Base-by-base conservation (phyloP, 2,797 vertebrate genomes). In the Sebastes steindachneri region DNA sequence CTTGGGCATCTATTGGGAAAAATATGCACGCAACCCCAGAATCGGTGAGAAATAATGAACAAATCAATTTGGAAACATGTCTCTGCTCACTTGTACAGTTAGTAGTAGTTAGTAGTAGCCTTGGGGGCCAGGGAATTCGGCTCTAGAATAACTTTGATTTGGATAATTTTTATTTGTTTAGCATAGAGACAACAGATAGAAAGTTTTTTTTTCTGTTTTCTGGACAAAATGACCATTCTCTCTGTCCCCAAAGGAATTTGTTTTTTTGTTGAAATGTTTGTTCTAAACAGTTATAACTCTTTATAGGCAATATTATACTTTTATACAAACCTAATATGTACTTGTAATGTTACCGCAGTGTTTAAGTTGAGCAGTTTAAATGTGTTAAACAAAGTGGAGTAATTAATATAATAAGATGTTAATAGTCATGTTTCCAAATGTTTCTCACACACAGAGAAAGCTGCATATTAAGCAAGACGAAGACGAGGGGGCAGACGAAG, bases 381-480 rank as follows among this genome's bases (percentile, higher is more conserved):
- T 54, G 45, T 85, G 35, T 68, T 62, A 54, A 53, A 72, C 12
- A 68, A 15, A 73, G 62, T 80, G 41, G 14, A 41, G 48, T 51
- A 51, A 78, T 76, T 76, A 35, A 53, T 79, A 45, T 76, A 35
- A 53, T 79, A 45, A 7, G 41, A 45, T 45, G 41, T 45, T 45
- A 45, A 45, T 45, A 83, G 66, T 89, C 68, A 65, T 31, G 67
- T 87, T 79, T 83, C 64, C 78, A 72, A 78, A 85, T 25, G 69
- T 89, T 83, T 93, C 63, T 76, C 78, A 3, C 83, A 5, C 94
- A 97, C 98, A 99, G 98, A 99, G 98, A 96, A 99, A 99, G 98
- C 97, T 99, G 95, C 97, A 97, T 88, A 96, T 96, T 93, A 99
- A 99, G 93, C 97, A 99, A 94, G 98, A 99, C 63, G 98, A 97